Base-by-base conservation (phyloP, 1,140 invertebrate genomes). In the Scylla paramamosain region DNA sequence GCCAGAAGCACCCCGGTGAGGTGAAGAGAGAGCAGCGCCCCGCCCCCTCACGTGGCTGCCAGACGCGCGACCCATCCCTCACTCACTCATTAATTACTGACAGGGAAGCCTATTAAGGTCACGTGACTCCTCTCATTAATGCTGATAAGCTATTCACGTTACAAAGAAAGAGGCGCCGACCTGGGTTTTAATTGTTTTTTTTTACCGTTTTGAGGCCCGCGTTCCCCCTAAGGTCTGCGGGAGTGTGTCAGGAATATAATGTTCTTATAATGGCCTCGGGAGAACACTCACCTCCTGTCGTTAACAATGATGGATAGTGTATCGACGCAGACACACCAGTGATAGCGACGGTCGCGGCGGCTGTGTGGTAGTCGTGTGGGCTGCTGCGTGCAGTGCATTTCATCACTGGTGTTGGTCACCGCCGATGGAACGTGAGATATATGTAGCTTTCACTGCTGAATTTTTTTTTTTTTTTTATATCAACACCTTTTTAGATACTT, bases 61-160 rank as follows among this genome's bases (percentile, higher is more conserved):
- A 93, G 82, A 87, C 92, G 92, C 32, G 16, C 0, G 39, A 84
- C 29, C 82, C 92, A 87, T 86, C 92, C 84, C 29, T 93, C 92
- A 91, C 52, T 77, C 20, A 32, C 67, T 28, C 59, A 91, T 67
- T 91, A 91, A 77, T 82, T 91, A 91, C 90, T 32, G 31, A 59
- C 90, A 91, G 4, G 0, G 20, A 32, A 77, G 59, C 29, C 48
- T 67, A 77, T 91, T 91, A 91, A 91, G 90, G 52, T 91, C 90
- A 91, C 31, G 90, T 91, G 90, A 91, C 90, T 29, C 48, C 89
- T 91, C 90, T 77, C 59, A 91, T 91, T 91, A 91, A 45, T 91
- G 39, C 89, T 59, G 48, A 59, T 91, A 91, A 52, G 46, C 28
- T 91, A 45, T 32, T 77, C 90, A 91, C 10, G 29, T 91, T 91